Evolutionary conservation across 2,113 vertebrate genomes (phyloP).

Genomic region (Micromys minutus): DNA sequence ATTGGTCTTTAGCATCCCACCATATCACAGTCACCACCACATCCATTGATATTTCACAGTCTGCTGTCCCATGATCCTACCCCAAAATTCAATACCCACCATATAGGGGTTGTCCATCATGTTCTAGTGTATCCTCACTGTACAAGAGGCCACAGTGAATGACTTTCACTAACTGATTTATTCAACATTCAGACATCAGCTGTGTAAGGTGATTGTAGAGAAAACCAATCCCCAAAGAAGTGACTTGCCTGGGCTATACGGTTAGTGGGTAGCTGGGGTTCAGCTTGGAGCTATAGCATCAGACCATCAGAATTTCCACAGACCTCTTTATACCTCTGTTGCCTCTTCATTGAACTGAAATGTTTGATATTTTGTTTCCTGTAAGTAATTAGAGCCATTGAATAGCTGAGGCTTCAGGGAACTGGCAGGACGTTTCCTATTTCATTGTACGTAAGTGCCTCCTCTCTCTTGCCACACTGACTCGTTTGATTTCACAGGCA

Average conservation of each 20-base stretch:
- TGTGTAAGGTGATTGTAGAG: conserved; percentile 1
- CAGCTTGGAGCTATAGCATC: not conserved
- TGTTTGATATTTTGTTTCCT: not conserved
- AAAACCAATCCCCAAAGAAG: conserved; percentile 16
- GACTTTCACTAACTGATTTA: conserved; percentile 39
- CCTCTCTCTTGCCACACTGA: conserved; percentile 43
- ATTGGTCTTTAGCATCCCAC: not conserved
- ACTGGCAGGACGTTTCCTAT: not conserved
- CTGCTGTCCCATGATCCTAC: rapidly evolving
- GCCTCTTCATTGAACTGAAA: not conserved
- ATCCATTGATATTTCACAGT: not conserved
- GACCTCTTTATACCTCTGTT: not conserved
- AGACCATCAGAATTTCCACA: not conserved
- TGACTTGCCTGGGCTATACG: not conserved
- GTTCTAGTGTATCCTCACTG: not conserved
- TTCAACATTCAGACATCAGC: conserved; percentile 13
- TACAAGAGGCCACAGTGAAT: not conserved
- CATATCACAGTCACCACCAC: not conserved
- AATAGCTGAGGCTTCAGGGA: not conserved
- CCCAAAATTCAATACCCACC: not conserved
- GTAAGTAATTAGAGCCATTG: not conserved
- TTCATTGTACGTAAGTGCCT: conserved; percentile 25
- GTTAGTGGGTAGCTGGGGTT: not conserved
- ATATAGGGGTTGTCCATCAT: not conserved
- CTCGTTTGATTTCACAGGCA: conserved; percentile 79